Evolutionary conservation across 2,888 invertebrate species (phyloP), one percentile per base, ranked within the genome.

Genomic region (Dryomyza anilis): DNA sequence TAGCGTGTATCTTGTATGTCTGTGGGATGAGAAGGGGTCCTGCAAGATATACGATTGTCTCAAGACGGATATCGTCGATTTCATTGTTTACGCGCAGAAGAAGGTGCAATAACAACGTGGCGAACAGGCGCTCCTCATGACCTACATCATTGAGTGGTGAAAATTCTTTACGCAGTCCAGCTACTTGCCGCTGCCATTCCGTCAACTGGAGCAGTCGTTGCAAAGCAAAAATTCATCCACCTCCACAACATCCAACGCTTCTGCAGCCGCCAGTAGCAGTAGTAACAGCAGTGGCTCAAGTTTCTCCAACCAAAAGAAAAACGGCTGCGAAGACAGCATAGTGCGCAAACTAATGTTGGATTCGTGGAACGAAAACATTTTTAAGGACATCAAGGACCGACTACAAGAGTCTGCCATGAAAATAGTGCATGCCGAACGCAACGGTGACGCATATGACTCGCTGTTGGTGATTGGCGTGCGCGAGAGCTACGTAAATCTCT

Each of bases 101-200:
- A 87, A 95, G 74, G 97, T 99, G 2, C 85, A 96, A 70, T 91
- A 93, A 0, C 94, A 97, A 78, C 89, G 94, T 69, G 97, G 98
- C 78, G 98, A 98, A 76, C 96, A 97, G 80, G 95, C 96, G 1
- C 86, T 99, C 39, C 86, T 99, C 7, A 96, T 95, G 83, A 94
- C 97, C 1, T 99, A 99, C 82, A 98, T 98, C 74, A 89, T 92
- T 6, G 98, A 99, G 84, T 99, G 99, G 99, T 89, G 95, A 57
- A 96, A 96, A 81, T 99, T 98, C 85, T 98, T 97, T 81, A 94
- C 96, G 4, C 98, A 99, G 82, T 97, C 98, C 84, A 93, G 94
- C 81, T 98, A 98, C 85, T 86, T 98, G 76, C 98, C 98, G 1
- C 93, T 96, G 72, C 98, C 98, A 19, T 98, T 98, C 86, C 89